Conservation (phyloP, 2,797 vertebrate species). For the Lacerta bilineata region DNA sequence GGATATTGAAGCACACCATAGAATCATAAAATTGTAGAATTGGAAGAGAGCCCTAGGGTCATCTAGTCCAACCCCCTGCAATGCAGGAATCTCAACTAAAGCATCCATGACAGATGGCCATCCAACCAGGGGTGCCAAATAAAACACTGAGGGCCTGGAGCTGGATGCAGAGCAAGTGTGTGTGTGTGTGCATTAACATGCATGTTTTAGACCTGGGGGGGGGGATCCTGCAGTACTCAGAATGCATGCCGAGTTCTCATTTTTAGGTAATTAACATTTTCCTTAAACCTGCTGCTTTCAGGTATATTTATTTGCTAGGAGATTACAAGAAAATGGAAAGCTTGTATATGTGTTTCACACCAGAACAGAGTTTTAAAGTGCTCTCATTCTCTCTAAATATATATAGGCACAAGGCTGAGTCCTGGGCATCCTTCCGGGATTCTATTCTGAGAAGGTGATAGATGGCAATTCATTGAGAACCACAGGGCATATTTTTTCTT, state of each 20-base stretch:
- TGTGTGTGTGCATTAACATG: too few species aligned
- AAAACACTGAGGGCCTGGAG: background rate
- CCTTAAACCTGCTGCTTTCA: accelerated
- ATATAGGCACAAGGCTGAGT: background rate
- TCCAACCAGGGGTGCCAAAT: background rate
- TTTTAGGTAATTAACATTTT: background rate
- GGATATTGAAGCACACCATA: background rate
- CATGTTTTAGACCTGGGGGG: background rate
- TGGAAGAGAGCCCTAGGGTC: too few species aligned
- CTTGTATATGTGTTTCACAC: background rate
- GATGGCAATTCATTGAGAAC: background rate
- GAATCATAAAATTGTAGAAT: too few species aligned
- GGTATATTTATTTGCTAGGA: background rate
- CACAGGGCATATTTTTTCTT: background rate
- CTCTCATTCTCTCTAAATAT: too few species aligned
- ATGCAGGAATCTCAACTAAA: too few species aligned
- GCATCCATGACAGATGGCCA: too few species aligned
- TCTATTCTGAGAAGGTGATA: background rate
- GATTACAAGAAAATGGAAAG: background rate
- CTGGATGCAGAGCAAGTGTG: background rate
- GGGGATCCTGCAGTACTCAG: background rate
- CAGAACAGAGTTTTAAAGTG: background rate
- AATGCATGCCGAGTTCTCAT: background rate
- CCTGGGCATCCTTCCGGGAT: accelerated
- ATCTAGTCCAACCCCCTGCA: too few species aligned